Evolutionary conservation across 2,113 vertebrate species (phyloP).

Genomic region (Nothobranchius furzeri): DNA sequence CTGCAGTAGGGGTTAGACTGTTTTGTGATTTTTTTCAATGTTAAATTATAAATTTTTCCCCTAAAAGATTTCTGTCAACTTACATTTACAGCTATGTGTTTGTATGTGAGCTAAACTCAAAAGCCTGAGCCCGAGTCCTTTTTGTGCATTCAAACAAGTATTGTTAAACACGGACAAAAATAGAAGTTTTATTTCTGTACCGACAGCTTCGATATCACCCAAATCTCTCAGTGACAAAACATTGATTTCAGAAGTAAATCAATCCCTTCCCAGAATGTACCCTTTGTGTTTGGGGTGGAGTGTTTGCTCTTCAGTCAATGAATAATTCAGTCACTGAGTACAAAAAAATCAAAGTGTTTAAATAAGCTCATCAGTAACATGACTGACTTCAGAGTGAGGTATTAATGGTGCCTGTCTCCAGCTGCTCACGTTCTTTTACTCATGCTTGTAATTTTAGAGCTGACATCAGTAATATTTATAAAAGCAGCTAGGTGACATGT

Average conservation of each 20-base stretch:
- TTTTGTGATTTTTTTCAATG: too few species aligned
- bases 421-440: not conserved
- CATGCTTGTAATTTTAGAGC: not conserved
- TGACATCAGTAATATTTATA: not conserved
- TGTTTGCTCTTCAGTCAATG: not conserved
- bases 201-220: slow-evolving; percentile 22
- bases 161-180: not conserved
- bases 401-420: not conserved
- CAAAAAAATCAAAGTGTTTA: not conserved
- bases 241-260: slow-evolving; percentile 1
- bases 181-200: slow-evolving; percentile 14
- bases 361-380: too few species aligned
- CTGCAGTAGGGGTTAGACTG: too few species aligned
- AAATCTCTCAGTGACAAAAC: slow-evolving; percentile 21
- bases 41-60: not conserved
- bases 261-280: slow-evolving; percentile 7
- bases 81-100: too few species aligned
- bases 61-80: slow-evolving; percentile 18
- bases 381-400: not conserved
- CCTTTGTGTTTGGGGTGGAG: slow-evolving; percentile 11
- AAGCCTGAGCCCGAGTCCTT: slow-evolving; percentile 2
- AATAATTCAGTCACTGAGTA: slow-evolving; percentile 18
- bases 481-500: not conserved
- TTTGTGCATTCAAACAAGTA: not conserved
- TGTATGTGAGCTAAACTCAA: slow-evolving; percentile 5